phyloP scores from a whole-genome alignment of 2,113 vertebrate genomes.

The Thalassarche chlororhynchos region DNA sequence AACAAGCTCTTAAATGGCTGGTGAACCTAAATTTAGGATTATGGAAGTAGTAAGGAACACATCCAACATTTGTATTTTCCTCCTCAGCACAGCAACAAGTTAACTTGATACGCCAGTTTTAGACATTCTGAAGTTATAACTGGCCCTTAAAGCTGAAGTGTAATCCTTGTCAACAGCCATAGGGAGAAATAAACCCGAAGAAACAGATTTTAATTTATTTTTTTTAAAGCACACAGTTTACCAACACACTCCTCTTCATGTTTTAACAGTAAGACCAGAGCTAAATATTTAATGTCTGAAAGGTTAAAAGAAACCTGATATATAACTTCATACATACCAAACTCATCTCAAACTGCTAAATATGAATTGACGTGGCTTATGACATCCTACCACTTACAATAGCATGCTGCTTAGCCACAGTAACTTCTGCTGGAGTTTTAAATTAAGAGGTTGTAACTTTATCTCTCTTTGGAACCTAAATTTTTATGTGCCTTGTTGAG shows the following conservation, averaged over 20 bases:
- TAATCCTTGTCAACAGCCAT: background rate
- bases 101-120: background rate
- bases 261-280: background rate
- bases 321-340: background rate
- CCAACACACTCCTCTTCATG: background rate
- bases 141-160: background rate
- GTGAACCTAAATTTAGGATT: background rate
- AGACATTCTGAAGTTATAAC: background rate
- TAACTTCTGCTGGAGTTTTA: background rate
- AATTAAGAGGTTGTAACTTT: background rate
- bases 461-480: background rate
- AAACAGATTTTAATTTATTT: background rate
- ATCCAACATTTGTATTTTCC: background rate
- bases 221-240: background rate
- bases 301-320: slow-evolving; percentile 21
- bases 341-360: background rate
- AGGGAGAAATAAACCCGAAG: background rate
- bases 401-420: background rate
- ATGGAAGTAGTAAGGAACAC: background rate
- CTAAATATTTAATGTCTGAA: slow-evolving; percentile 13
- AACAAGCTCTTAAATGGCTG: background rate
- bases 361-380: background rate
- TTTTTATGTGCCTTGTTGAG: background rate
- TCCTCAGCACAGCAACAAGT: background rate
- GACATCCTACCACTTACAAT: background rate